phyloP scores from a whole-genome alignment of 2,113 vertebrate species.

The Sinocyclocheilus rhinocerous region DNA sequence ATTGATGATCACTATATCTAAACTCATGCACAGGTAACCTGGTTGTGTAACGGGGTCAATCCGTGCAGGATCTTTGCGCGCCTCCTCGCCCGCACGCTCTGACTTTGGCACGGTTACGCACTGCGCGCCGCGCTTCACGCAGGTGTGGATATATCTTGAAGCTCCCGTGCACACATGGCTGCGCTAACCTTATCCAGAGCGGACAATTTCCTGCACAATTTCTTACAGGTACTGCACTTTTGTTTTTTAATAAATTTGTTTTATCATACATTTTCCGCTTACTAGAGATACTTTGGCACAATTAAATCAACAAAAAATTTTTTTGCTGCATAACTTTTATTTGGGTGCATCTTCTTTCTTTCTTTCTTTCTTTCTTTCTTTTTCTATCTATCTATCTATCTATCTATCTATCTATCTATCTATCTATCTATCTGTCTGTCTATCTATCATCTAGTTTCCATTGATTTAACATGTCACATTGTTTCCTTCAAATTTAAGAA shows the following conservation, averaged over 20 bases:
- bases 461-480: too few relatives aligned
- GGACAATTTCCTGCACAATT: constrained; percentile 79
- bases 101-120: constrained; percentile 33
- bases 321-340: neutral
- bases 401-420: constrained; percentile 16
- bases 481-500: neutral
- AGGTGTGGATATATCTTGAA: constrained; percentile 63
- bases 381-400: neutral
- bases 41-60: neutral
- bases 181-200: constrained; percentile 76
- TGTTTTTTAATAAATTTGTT: neutral
- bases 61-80: constrained; percentile 49
- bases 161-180: constrained; percentile 72
- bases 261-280: neutral
- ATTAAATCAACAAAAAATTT: neutral
- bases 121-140: constrained; percentile 61
- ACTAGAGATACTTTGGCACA: neutral
- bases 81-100: constrained; percentile 29
- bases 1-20: neutral
- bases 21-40: neutral
- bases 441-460: neutral
- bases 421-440: constrained; percentile 18
- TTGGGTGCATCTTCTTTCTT: neutral
- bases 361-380: neutral
- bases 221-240: constrained; percentile 76